Conservation (phyloP, 2,113 vertebrate species). For the Natator depressus region DNA sequence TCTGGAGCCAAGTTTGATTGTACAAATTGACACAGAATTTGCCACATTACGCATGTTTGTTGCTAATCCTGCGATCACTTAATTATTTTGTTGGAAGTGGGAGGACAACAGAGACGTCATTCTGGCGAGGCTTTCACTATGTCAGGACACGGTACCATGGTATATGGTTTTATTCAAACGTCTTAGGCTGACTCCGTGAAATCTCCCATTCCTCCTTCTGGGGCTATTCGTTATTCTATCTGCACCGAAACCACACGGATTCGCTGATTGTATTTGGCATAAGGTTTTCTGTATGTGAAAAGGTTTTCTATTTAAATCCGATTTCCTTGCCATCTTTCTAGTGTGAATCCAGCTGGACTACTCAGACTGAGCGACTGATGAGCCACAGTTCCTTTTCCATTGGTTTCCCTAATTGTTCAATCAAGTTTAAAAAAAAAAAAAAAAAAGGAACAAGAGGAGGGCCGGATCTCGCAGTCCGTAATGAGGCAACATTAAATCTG, state of each 20-base stretch:
- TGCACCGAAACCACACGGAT: fast-evolving
- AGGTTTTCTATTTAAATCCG: slow-evolving; percentile 1
- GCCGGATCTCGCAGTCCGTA: background rate
- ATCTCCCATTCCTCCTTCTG: background rate
- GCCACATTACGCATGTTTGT: background rate
- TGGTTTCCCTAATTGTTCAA: background rate
- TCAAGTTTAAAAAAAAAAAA: background rate
- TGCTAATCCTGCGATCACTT: background rate
- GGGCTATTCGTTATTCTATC: background rate
- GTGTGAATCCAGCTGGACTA: background rate
- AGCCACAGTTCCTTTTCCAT: background rate
- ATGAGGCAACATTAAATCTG: background rate
- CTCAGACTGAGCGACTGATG: background rate
- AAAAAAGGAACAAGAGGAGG: background rate
- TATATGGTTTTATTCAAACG: background rate
- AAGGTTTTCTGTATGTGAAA: background rate
- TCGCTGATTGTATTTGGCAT: background rate
- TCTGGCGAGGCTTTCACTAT: fast-evolving
- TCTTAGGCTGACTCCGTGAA: background rate
- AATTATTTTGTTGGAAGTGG: background rate
- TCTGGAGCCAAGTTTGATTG: background rate
- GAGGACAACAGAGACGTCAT: background rate
- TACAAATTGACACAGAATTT: background rate
- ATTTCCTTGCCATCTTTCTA: background rate
- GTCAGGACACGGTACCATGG: background rate